A percentile compares a stretch with the other conserved stretches of the same genome.
These are phyloP conservation scores for Bovichtus variegatus DNA, from an alignment of 2,797 vertebrate genomes.

Conservation along the genomic window DNA sequence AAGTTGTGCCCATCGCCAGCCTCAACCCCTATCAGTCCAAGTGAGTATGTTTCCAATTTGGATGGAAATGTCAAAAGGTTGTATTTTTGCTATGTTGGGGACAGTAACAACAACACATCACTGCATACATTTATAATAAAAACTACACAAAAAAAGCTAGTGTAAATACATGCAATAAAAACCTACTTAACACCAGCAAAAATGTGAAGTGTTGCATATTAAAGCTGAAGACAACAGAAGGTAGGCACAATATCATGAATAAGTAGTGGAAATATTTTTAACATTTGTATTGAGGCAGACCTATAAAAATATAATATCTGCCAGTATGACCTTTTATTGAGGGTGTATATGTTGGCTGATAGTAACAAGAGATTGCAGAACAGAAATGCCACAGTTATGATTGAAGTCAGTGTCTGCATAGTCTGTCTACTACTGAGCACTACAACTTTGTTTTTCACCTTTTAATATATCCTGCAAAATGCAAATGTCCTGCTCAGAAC, in stretches of 20 bases:
- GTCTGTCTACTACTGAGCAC: slow-evolving; percentile 9
- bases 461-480: not conserved
- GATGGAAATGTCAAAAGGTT: not conserved
- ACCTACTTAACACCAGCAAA: not conserved
- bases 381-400: not conserved
- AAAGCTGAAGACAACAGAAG: not conserved
- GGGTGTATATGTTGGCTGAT: too few relatives aligned
- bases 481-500: not conserved
- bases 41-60: slow-evolving; percentile 83
- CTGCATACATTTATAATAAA: not conserved
- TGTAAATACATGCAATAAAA: not conserved
- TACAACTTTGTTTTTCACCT: slow-evolving; percentile 1
- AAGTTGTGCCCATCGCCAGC: slow-evolving; percentile 95
- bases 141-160: not conserved
- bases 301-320: accelerated
- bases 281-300: not conserved
- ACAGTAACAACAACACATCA: not conserved
- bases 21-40: slow-evolving; percentile 98
- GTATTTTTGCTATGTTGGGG: not conserved
- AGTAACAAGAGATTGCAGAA: not conserved
- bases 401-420: not conserved
- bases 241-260: not conserved
- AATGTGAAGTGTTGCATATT: not conserved
- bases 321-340: not conserved
- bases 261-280: not conserved